Evolutionary conservation across 2,113 vertebrate genomes (phyloP).

Genomic region (Callopanchax toddi): DNA sequence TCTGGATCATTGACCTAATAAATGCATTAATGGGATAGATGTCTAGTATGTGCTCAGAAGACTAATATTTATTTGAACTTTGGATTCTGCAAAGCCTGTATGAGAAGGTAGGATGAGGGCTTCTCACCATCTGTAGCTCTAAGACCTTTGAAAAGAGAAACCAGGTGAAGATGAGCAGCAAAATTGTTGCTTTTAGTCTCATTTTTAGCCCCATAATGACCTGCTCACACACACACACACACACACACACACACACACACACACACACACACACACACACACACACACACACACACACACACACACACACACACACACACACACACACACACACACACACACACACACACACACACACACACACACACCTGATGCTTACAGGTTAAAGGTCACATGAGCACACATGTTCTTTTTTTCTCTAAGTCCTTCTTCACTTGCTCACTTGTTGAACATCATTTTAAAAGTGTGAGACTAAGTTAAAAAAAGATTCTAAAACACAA

Average conservation of each 20-base stretch:
- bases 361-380: too few relatives aligned
- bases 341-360: too few relatives aligned
- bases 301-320: too few relatives aligned
- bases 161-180: slow-evolving; percentile 49
- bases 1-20: too few relatives aligned
- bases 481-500: not conserved
- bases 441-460: not conserved
- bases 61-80: too few relatives aligned
- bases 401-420: slow-evolving; percentile 14
- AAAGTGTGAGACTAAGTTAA: not conserved
- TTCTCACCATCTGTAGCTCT: slow-evolving; percentile 6
- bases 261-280: too few relatives aligned
- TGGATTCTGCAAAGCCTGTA: not conserved
- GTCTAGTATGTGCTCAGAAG: too few relatives aligned
- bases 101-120: not conserved
- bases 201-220: slow-evolving; percentile 40
- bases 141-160: slow-evolving; percentile 46
- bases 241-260: too few relatives aligned
- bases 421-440: slow-evolving; percentile 18
- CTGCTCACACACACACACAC: slow-evolving; percentile 44
- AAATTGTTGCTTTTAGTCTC: slow-evolving; percentile 22
- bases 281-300: too few relatives aligned
- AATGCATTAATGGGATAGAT: too few relatives aligned
- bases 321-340: too few relatives aligned
- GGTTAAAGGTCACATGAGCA: slow-evolving; percentile 42